Evolutionary conservation across 2,888 invertebrate species (phyloP).

Genomic region (Drosophila birchii): DNA sequence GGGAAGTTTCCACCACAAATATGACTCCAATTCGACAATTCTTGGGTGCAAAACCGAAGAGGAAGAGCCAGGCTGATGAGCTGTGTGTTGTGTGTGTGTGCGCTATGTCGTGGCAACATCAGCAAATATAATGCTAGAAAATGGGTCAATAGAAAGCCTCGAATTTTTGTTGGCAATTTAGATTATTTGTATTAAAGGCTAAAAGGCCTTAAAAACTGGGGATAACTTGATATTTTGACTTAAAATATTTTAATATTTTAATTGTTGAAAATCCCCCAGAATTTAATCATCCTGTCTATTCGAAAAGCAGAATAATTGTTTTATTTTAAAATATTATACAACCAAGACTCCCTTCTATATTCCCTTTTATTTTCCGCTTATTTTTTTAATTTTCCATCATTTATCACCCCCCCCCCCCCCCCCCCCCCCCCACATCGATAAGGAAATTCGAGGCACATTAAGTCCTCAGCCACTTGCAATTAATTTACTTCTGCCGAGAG

Average conservation of each 20-base stretch:
- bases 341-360: background rate
- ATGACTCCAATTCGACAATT: constrained; percentile 7
- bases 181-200: background rate
- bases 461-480: constrained; percentile 7
- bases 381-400: background rate
- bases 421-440: background rate
- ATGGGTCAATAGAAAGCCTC: background rate
- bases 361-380: background rate
- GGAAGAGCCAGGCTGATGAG: constrained; percentile 4
- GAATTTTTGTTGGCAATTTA: background rate
- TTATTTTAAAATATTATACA: background rate
- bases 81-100: background rate
- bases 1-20: background rate
- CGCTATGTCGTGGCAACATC: constrained; percentile 23
- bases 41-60: constrained; percentile 7
- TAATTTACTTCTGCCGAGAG: constrained; percentile 8
- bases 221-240: background rate
- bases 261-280: too few relatives aligned
- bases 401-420: background rate
- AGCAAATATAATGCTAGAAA: background rate
- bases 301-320: background rate
- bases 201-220: background rate
- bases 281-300: background rate
- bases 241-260: background rate
- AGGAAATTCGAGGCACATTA: background rate